Base-by-base conservation (phyloP, 1,140 invertebrate genomes). In the Scaptomyza pallida region DNA sequence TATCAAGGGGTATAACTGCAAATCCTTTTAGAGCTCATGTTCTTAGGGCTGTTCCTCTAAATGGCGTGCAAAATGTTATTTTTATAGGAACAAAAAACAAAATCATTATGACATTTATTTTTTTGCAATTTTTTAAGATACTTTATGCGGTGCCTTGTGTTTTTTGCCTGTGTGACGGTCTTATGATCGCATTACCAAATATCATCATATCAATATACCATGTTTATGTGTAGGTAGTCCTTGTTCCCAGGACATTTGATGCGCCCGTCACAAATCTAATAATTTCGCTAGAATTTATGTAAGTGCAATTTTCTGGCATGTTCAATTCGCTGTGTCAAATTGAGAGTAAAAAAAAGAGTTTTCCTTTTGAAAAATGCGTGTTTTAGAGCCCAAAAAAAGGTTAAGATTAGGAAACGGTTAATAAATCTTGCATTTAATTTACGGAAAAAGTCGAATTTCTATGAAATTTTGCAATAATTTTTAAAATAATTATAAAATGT, bases 31-130 rank as follows among this genome's bases (percentile, higher is more conserved):
- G 9, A 3, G 9, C 35, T 52, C 30, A 41, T 37, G 33, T 60
- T 75, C 67, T 10, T 57, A 67, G 71, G 79, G 65, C 55, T 61
- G 56, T 62, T 74, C n/a, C n/a, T 44, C 16, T 85, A 86, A 86
- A 86, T 75, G 78, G 61, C 78, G 77, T 88, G 81, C 81, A 81
- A 86, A 86, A 86, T 86, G 44, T 75, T n/a, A 71, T 72, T 81
- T 65, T 86, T 71, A 45, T 59, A 64, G 67, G 75, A 41, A 64
- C 60, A 75, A 33, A 17, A 35, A 26, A 30, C 4, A 41, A 56
- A 74, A 60, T 48, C 64, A 85, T 78, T 78, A 74, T 86, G 73
- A 86, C 81, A 74, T 83, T 21, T 21, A 9, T 9, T 83, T 72
- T 73, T 50, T 59, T 45, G 35, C 59, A 52, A 76, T 74, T 64